A percentile compares a stretch with the other conserved stretches of the same genome.
phyloP scores from a whole-genome alignment of 2,113 vertebrate genomes.

The Pristiophorus japonicus region DNA sequence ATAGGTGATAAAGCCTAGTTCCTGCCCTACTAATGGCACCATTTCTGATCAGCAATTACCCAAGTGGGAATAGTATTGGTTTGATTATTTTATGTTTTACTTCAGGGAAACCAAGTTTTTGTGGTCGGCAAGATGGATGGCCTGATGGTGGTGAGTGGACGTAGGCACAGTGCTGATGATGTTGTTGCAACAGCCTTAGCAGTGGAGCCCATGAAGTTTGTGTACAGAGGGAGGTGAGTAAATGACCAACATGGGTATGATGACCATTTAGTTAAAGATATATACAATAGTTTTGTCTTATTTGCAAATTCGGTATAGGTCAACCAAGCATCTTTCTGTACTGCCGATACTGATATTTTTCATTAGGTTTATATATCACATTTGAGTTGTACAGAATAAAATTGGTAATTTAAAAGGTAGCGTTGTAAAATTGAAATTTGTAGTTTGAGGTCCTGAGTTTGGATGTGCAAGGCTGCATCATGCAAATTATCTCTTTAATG shows the following conservation, averaged over 20 bases:
- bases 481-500: not conserved
- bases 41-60: not conserved
- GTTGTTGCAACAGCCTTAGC: slow-evolving; percentile 84
- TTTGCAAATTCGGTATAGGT: not conserved
- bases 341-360: not conserved
- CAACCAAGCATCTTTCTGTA: not conserved
- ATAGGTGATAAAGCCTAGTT: not conserved
- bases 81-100: slow-evolving; percentile 37
- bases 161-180: slow-evolving; percentile 85
- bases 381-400: not conserved
- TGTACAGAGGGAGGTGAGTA: slow-evolving; percentile 86
- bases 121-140: slow-evolving; percentile 87
- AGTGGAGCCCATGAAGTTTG: slow-evolving; percentile 95
- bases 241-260: not conserved
- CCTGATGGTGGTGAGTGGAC: slow-evolving; percentile 79
- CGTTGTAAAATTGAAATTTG: not conserved
- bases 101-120: slow-evolving; percentile 81
- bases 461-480: not conserved
- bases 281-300: not conserved
- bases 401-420: too few species aligned
- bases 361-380: not conserved
- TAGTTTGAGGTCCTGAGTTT: not conserved
- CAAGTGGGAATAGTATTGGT: not conserved
- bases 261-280: not conserved
- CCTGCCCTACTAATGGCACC: not conserved